Percentiles rank a stretch among this genome's conserved stretches.
phyloP scores from a whole-genome alignment of 2,113 vertebrate genomes.

The Lycaon pictus region DNA sequence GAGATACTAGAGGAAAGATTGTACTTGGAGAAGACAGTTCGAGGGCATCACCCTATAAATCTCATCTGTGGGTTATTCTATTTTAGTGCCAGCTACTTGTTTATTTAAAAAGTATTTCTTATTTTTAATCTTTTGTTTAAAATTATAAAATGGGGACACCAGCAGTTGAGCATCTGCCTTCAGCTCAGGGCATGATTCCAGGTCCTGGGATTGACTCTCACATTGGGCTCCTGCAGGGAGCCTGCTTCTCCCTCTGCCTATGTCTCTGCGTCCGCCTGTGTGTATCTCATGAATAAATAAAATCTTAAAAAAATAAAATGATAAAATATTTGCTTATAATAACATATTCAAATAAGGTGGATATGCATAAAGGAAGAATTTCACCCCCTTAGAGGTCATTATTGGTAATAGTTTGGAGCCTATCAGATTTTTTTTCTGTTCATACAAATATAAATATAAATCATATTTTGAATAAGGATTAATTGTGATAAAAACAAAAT shows the following conservation, averaged over 20 bases:
- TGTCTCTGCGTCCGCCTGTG: too few species aligned
- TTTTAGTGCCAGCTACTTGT: not conserved
- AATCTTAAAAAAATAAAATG: not conserved
- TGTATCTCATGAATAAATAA: too few species aligned
- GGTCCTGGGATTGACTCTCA: too few species aligned
- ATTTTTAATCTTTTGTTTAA: constrained; percentile 50
- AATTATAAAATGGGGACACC: not conserved
- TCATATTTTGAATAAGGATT: not conserved
- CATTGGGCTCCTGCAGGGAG: too few species aligned
- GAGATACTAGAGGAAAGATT: not conserved
- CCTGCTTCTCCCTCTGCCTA: too few species aligned
- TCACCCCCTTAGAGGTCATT: not conserved
- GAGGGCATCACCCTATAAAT: not conserved
- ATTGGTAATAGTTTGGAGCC: not conserved
- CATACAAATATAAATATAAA: constrained; percentile 6
- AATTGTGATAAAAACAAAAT: not conserved
- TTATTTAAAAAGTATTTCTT: constrained; percentile 47
- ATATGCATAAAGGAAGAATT: not conserved
- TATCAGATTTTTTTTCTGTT: not conserved
- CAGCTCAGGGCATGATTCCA: too few species aligned
- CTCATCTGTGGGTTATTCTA: not conserved
- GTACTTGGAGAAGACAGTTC: not conserved
- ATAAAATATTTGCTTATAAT: not conserved
- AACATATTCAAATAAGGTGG: not conserved
- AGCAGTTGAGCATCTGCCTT: too few species aligned